A percentile compares a stretch with the other conserved stretches of the same genome.
Conservation (phyloP, 2,113 vertebrate species). For the Eolophus roseicapilla region DNA sequence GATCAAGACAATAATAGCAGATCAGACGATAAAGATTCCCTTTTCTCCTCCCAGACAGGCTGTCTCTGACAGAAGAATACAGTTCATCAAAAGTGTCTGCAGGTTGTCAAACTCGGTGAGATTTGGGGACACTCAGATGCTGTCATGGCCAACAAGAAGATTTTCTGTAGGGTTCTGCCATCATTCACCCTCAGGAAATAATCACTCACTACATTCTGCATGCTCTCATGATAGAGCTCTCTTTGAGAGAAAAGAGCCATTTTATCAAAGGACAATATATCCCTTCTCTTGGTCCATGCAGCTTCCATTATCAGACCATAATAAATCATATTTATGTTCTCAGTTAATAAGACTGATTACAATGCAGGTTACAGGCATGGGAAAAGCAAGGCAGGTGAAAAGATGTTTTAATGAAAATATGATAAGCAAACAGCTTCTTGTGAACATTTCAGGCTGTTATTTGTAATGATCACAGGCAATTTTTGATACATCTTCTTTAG, state of each 20-base stretch:
- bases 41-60: constrained; percentile 86
- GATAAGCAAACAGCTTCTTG: constrained; percentile 81
- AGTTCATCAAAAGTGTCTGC: constrained; percentile 92
- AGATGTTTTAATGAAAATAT: constrained; percentile 85
- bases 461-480: constrained; percentile 80
- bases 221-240: constrained; percentile 79
- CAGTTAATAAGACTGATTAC: constrained; percentile 86
- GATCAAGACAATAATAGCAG: constrained; percentile 86
- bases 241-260: constrained; percentile 81
- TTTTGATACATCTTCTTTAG: constrained; percentile 82
- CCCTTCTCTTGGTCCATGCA: constrained; percentile 87
- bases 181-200: constrained; percentile 94
- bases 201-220: constrained; percentile 84
- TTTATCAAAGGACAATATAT: constrained; percentile 87
- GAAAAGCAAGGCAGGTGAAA: constrained; percentile 81
- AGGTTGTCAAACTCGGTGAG: constrained; percentile 91
- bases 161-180: constrained; percentile 86
- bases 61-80: constrained; percentile 87
- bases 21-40: constrained; percentile 83
- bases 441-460: constrained; percentile 80
- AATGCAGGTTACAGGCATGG: constrained; percentile 76
- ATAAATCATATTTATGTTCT: constrained; percentile 88
- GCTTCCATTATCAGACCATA: constrained; percentile 86
- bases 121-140: constrained; percentile 82
- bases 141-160: constrained; percentile 90